Conservation (phyloP, 2,113 vertebrate genomes). For the Eulacestoma nigropectus region DNA sequence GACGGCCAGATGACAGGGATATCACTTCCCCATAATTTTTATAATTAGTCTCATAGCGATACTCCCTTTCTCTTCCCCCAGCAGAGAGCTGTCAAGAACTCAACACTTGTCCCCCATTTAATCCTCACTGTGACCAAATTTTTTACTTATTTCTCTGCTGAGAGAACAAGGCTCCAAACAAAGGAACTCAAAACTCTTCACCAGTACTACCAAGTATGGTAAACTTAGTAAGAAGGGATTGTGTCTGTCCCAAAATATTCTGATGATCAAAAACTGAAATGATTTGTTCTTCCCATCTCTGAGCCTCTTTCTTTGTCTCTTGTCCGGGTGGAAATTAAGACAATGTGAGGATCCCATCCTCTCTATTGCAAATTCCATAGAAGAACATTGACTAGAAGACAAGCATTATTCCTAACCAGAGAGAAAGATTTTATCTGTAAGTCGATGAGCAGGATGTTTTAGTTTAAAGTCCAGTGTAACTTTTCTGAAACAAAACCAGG, state of each 20-base stretch:
- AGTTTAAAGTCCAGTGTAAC: neutral
- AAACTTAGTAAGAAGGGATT: neutral
- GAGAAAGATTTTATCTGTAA: neutral
- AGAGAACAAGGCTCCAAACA: neutral
- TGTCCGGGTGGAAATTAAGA: neutral
- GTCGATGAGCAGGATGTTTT: neutral
- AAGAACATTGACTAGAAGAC: neutral
- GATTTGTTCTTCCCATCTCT: neutral
- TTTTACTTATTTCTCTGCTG: neutral
- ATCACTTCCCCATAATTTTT: neutral
- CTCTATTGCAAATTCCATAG: neutral
- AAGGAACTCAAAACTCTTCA: neutral
- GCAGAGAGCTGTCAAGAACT: neutral
- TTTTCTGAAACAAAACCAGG: neutral
- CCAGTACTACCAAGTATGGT: fast-evolving
- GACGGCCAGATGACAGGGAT: neutral
- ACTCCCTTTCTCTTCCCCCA: neutral
- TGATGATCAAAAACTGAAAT: neutral
- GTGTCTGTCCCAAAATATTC: neutral
- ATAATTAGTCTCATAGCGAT: neutral
- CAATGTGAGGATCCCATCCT: neutral
- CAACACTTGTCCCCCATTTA: neutral
- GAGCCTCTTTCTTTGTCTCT: neutral
- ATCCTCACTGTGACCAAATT: neutral
- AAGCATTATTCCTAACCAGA: neutral